Percentiles rank a stretch among this genome's conserved stretches.
Conservation (phyloP, 2,797 vertebrate species). For the Gobio occitaniae region DNA sequence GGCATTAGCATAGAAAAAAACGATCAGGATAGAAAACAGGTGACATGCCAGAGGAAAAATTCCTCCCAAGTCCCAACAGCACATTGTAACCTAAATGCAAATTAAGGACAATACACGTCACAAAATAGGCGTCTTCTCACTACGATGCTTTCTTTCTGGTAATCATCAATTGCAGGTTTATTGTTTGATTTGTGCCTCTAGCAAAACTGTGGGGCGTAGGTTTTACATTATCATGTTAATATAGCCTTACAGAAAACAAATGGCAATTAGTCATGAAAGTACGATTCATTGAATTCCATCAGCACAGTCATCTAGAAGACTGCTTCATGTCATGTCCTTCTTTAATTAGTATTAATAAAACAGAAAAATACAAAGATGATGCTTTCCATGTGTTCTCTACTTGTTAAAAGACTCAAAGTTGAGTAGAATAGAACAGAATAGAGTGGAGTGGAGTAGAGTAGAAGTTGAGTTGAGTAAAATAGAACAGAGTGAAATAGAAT, state of each 20-base stretch:
- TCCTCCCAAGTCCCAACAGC: not conserved
- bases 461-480: not conserved
- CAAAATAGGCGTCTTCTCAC: not conserved
- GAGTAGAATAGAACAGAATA: not conserved
- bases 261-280: not conserved
- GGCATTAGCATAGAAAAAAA: not conserved
- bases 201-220: not conserved
- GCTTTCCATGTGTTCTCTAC: not conserved
- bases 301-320: not conserved
- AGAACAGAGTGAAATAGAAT: too few species aligned
- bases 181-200: not conserved
- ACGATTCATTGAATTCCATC: not conserved
- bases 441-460: not conserved
- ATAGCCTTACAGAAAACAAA: not conserved
- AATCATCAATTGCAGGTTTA: not conserved
- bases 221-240: not conserved
- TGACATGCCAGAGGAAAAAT: not conserved
- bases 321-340: not conserved
- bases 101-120: not conserved
- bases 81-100: not conserved
- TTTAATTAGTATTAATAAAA: not conserved
- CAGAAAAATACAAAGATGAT: not conserved
- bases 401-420: not conserved
- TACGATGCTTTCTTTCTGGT: not conserved
- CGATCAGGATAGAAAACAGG: not conserved